Conservation (phyloP, 2,113 vertebrate species). For the Bos indicus region DNA sequence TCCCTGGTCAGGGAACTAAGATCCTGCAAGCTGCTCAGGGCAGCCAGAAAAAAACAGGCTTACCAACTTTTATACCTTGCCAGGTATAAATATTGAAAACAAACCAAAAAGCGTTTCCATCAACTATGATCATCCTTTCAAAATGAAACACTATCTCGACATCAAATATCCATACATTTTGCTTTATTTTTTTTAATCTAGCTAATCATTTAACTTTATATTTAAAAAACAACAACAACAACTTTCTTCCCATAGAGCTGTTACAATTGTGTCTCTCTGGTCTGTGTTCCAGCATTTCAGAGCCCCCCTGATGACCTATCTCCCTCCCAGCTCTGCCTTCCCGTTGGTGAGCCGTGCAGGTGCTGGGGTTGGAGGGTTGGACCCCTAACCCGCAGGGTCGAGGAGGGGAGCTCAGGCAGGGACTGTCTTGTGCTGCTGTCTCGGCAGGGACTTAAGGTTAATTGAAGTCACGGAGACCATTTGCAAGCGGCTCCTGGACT, state of each 20-base stretch:
- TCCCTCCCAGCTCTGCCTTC: conserved; percentile 58
- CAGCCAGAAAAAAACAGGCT: neutral
- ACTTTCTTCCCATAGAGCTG: conserved; percentile 29
- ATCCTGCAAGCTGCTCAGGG: neutral
- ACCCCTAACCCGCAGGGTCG: neutral
- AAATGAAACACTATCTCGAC: neutral
- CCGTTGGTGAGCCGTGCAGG: conserved; percentile 49
- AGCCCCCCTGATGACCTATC: conserved; percentile 53
- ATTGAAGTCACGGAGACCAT: conserved; percentile 97
- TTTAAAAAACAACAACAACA: neutral
- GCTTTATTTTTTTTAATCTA: neutral
- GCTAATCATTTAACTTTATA: neutral
- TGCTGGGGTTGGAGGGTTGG: conserved; percentile 44
- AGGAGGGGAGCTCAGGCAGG: conserved; percentile 15
- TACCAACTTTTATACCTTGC: neutral
- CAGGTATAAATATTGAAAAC: neutral
- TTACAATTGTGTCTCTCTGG: conserved; percentile 59
- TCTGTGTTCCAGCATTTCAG: conserved; percentile 63
- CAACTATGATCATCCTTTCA: neutral
- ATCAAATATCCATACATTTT: conserved; percentile 2
- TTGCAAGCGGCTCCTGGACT: conserved; percentile 94
- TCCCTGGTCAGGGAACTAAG: neutral
- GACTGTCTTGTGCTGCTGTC: conserved; percentile 14
- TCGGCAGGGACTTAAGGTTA: conserved; percentile 91
- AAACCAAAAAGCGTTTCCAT: neutral